A percentile compares a stretch with the other conserved stretches of the same genome.
These are phyloP conservation scores for Drosophila meridionalis DNA, from an alignment of 2,888 invertebrate genomes.

Conservation along the genomic window DNA sequence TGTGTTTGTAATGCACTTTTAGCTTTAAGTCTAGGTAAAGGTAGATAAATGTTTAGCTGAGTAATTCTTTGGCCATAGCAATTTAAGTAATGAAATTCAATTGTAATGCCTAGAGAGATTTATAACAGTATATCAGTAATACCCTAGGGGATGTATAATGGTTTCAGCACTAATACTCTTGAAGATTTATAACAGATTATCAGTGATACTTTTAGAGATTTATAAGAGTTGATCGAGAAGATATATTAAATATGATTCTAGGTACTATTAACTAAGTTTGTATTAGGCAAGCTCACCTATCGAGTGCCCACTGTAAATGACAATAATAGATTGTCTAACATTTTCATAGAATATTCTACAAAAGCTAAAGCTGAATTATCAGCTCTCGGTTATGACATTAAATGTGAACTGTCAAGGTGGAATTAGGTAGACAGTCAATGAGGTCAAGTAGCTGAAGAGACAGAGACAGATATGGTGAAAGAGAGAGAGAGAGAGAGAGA, in stretches of 20 bases:
- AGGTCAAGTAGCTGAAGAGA: slow-evolving; percentile 1
- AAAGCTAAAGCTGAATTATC: slow-evolving; percentile 14
- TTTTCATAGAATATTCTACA: not conserved
- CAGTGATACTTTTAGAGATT: too few species aligned
- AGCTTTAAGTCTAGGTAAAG: slow-evolving; percentile 2
- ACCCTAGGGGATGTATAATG: not conserved
- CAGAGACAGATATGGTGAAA: not conserved
- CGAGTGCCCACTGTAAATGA: not conserved
- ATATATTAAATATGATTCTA: too few species aligned
- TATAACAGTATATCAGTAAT: not conserved
- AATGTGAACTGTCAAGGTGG: slow-evolving; percentile 8
- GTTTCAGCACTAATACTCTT: not conserved
- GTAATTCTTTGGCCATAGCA: not conserved
- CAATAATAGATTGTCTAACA: not conserved
- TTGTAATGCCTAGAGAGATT: not conserved
- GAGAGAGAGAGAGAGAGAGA: not conserved
- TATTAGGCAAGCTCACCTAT: not conserved
- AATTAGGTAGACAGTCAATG: not conserved
- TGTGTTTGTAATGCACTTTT: slow-evolving; percentile 12
- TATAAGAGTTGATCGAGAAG: too few species aligned
- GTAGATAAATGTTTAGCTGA: not conserved
- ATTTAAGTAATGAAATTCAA: not conserved
- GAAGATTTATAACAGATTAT: not conserved
- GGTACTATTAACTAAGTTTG: not conserved
- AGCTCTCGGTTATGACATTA: slow-evolving; percentile 19